Evolutionary conservation across 2,797 vertebrate species (phyloP), one percentile per base, ranked within the genome.

Genomic region (Tapera naevia): DNA sequence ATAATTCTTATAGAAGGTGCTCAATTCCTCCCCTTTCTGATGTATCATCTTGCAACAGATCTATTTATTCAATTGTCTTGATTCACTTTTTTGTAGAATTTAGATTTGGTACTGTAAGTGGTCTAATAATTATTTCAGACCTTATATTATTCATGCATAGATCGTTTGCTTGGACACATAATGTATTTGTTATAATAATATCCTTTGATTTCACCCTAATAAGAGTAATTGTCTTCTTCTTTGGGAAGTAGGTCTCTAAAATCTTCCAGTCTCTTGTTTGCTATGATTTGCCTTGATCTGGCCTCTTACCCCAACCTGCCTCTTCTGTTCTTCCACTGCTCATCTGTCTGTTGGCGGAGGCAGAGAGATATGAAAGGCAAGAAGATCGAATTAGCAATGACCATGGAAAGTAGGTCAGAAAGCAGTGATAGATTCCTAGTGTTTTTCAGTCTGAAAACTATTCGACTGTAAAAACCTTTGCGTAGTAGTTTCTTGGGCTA

Each of bases 341-440:
- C 86, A 88, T 97, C 91, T 95, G 64, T 93, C 88, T 89, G 69
- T 84, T 96, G 92, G 82, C 85, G 93, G 94, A 94, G 82, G 88
- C 62, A 67, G 95, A 93, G 50, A 91, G 91, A 95, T 89, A 84
- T 35, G 89, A 94, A 95, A 90, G 67, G 95, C 89, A 96, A 96
- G 85, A 97, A 95, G 94, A 96, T 96, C 24, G 64, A 97, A 97
- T 96, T 96, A 97, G 89, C 67, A 48, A 66, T 81, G 89, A 84
- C 86, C 88, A 93, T 87, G 88, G 94, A 97, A 97, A 96, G 94
- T 95, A 96, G 95, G 94, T 94, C 95, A 97, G 94, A 94, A 94
- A 88, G 94, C 91, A 71, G 25, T 67, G 91, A 95, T 94, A 91
- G 95, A 92, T 89, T 92, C 90, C 61, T 67, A 57, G 50, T 88